Evolutionary conservation across 2,113 vertebrate genomes (phyloP), one percentile per base, ranked within the genome.

Genomic region (Eubucco bourcierii): DNA sequence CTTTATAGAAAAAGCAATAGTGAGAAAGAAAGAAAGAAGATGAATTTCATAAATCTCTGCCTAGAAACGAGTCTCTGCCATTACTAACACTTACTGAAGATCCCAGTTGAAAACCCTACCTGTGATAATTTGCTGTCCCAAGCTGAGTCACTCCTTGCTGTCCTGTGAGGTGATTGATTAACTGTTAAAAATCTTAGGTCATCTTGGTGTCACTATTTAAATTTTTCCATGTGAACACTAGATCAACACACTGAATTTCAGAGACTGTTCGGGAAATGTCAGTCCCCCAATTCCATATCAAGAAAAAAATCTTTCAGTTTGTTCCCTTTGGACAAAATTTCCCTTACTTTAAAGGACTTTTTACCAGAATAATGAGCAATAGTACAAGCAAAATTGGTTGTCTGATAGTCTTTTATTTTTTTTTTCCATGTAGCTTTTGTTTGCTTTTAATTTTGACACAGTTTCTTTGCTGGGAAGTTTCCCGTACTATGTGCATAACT

Each of bases 401-500:
- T 20, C 15, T 50, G 52, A 59, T 9, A 70, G 70, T 77, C 3
- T 1, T 70, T 90, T 66, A 41, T 44, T 46, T 17, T 46, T 44
- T 44, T 44, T 37, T 8, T 67, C 92, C 75, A 66, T 24, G 37
- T 1, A 82, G 2, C 0, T 83, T 61, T 60, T 70, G 1, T 39
- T 55, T 91, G 50, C 15, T 58, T 94, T 73, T 50, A 73, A 50
- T 80, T 83, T 90, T 86, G 50, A 61, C 15, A 41, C 2, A 87
- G 4, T 1, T 41, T 64, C 27, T 81, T 73, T 46, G 9, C 37
- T 55, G 50, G 53, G 44, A 91, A 84, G 1, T 70, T 81, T 75
- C 37, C 8, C 7, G 6, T 44, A 37, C 2, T 1, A 0, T 5
- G 1, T 65, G 28, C 4, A 6, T 67, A 28, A 44, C 55, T 87